Evolutionary conservation across 35 echinoderm and acorn worm genomes (phyloP).

Genomic region (Apostichopus parvimensis): DNA sequence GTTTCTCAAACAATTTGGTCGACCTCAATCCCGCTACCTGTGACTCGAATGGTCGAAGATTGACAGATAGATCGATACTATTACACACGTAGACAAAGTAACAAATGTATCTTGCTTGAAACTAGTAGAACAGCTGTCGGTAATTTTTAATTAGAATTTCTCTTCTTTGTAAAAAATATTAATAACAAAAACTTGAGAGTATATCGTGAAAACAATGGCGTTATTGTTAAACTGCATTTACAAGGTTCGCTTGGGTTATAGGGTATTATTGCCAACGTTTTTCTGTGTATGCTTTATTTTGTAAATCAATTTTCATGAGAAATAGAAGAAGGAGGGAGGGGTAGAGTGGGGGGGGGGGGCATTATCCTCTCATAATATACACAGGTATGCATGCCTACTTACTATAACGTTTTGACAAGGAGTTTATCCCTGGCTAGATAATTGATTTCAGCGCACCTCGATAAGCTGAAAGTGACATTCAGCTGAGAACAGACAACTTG

Average conservation of each 20-base stretch:
- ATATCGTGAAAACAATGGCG: not conserved
- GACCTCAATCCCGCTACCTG: not conserved
- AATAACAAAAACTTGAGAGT: slow-evolving; percentile 10
- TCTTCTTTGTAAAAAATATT: not conserved
- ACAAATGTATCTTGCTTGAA: not conserved
- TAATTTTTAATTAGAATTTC: slow-evolving; percentile 2
- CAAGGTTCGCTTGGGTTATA: not conserved
- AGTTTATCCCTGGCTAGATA: not conserved
- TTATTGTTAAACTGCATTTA: not conserved
- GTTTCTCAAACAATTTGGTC: not conserved
- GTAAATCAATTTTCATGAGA: not conserved
- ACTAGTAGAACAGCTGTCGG: not conserved
- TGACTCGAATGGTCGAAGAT: not conserved
- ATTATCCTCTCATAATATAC: too few species aligned
- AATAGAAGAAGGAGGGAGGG: not conserved
- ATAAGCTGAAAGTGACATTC: slow-evolving; percentile 25
- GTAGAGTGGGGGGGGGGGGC: too few species aligned
- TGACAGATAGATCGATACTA: not conserved
- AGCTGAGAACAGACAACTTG: not conserved
- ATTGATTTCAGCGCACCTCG: slow-evolving; percentile 22
- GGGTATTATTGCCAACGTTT: not conserved
- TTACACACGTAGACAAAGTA: not conserved
- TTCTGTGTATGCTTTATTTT: not conserved
- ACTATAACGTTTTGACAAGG: not conserved
- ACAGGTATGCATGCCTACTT: too few species aligned